phyloP scores from a whole-genome alignment of 2,797 vertebrate species.

The Phylloscopus collybita region DNA sequence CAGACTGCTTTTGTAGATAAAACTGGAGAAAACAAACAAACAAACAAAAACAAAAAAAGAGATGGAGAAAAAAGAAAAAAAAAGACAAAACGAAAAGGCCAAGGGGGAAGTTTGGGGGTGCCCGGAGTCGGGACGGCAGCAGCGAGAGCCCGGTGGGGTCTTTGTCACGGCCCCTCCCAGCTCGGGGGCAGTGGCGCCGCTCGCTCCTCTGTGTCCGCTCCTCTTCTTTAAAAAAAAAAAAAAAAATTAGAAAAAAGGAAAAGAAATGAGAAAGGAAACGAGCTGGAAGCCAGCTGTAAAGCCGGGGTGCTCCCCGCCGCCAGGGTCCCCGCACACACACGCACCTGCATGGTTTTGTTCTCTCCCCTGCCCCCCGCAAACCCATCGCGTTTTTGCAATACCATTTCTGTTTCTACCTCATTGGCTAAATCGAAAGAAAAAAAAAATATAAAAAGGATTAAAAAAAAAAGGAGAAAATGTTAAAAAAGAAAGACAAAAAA shows the following conservation, averaged over 20 bases:
- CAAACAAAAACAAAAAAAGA: background rate
- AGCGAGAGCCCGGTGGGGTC: background rate
- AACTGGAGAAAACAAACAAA: background rate
- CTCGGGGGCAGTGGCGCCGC: rapidly evolving
- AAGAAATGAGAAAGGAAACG: background rate
- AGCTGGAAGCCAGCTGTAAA: constrained; percentile 22
- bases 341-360: constrained; percentile 69
- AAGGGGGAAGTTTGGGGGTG: background rate
- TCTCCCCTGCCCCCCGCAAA: background rate
- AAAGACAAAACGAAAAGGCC: background rate
- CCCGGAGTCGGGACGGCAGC: background rate
- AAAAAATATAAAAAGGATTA: background rate
- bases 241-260: background rate
- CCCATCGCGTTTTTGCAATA: constrained; percentile 68
- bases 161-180: background rate
- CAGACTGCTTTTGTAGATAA: constrained; percentile 62
- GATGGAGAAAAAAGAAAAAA: background rate
- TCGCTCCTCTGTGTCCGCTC: background rate
- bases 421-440: constrained; percentile 69
- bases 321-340: constrained; percentile 35
- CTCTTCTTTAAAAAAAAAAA: background rate
- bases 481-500: background rate
- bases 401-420: constrained; percentile 87
- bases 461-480: background rate
- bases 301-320: background rate